phyloP scores from a whole-genome alignment of 2,888 invertebrate species.

The Orchestes rusci region DNA sequence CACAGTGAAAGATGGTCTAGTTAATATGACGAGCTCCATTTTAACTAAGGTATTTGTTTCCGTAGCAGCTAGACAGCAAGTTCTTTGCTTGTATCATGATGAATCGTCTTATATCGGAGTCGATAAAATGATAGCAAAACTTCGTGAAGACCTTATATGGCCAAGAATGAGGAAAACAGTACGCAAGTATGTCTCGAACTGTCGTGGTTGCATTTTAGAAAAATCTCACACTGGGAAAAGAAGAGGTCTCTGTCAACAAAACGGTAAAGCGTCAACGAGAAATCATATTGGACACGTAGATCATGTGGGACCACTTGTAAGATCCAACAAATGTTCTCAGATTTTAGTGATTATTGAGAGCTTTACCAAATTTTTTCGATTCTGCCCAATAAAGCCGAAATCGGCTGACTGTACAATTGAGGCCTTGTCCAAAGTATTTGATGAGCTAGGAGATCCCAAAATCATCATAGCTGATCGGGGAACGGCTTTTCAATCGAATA shows the following conservation, averaged over 20 bases:
- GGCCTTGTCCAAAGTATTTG: slow-evolving; percentile 3
- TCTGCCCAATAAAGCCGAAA: slow-evolving; percentile 2
- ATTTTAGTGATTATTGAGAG: background rate
- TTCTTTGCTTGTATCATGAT: no score
- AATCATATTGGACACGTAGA: no score
- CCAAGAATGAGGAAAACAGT: background rate
- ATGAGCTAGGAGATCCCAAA: slow-evolving; percentile 1
- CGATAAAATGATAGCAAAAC: background rate
- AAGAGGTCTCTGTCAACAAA: no score
- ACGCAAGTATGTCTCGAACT: background rate
- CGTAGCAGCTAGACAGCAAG: no score
- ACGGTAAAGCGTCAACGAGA: no score
- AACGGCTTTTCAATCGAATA: slow-evolving; percentile 1
- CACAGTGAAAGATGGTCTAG: background rate
- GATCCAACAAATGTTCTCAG: background rate
- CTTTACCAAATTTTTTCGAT: slow-evolving; percentile 1
- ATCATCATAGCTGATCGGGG: slow-evolving; percentile 8
- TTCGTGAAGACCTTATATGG: background rate
- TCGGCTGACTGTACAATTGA: background rate
- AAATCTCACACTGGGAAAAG: background rate
- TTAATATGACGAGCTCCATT: no score
- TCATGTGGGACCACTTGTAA: background rate
- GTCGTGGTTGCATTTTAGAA: background rate
- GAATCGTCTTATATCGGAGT: background rate
- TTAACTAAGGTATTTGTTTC: no score